These are phyloP conservation scores for Alfaro cultratus DNA, from an alignment of 2,797 vertebrate species.

Conservation along the genomic window DNA sequence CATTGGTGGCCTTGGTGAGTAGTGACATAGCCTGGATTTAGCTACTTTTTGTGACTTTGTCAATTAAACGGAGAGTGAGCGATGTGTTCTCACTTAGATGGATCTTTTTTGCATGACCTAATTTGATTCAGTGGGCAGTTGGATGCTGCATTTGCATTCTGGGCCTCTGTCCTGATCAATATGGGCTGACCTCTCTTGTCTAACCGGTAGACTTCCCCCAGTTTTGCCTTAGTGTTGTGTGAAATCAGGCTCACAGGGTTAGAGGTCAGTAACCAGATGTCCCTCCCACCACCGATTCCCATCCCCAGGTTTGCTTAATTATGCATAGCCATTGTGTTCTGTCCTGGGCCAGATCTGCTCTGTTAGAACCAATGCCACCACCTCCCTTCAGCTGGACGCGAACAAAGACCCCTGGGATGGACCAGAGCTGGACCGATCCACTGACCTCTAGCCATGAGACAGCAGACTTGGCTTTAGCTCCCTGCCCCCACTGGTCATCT, in stretches of 20 bases:
- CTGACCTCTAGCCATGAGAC: slow-evolving; percentile 73
- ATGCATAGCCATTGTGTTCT: slow-evolving; percentile 72
- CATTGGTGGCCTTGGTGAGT: slow-evolving; percentile 92
- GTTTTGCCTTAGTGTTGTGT: slow-evolving; percentile 68
- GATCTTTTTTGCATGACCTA: slow-evolving; percentile 25
- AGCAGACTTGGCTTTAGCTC: slow-evolving; percentile 58
- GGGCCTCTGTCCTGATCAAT: slow-evolving; percentile 67
- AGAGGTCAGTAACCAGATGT: slow-evolving; percentile 82
- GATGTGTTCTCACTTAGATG: slow-evolving; percentile 15
- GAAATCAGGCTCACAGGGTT: slow-evolving; percentile 67
- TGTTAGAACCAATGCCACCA: slow-evolving; percentile 46
- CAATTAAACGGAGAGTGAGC: slow-evolving; percentile 22
- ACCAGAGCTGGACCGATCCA: slow-evolving; percentile 58
- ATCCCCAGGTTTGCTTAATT: slow-evolving; percentile 74
- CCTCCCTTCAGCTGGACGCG: slow-evolving; percentile 73
- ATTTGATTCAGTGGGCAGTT: slow-evolving; percentile 62
- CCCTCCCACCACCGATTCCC: slow-evolving; percentile 73
- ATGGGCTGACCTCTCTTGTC: slow-evolving; percentile 66
- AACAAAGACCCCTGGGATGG: slow-evolving; percentile 65
- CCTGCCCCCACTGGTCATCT: slow-evolving; percentile 50
- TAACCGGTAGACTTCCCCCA: slow-evolving; percentile 60
- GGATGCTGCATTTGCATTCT: slow-evolving; percentile 66
- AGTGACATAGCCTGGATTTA: background rate
- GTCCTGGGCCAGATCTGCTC: slow-evolving; percentile 59
- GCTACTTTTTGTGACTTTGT: slow-evolving; percentile 11